These are phyloP conservation scores for Druon quercuslanigerum DNA, from an alignment of 1,140 invertebrate species.

Conservation along the genomic window DNA sequence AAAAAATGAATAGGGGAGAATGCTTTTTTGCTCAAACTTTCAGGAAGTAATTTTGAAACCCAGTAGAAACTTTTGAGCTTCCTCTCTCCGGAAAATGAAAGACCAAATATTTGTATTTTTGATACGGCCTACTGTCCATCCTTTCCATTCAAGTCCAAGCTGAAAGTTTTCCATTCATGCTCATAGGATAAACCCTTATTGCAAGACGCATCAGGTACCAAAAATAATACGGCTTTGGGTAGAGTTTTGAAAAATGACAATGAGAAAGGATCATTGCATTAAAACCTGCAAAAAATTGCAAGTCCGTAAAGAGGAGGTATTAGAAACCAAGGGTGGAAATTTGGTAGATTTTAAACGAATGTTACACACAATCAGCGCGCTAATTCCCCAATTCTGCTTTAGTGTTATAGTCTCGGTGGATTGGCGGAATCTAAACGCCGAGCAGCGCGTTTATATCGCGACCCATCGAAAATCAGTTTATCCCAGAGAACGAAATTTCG, in stretches of 20 bases:
- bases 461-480: constrained; percentile 45
- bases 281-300: constrained; percentile 4
- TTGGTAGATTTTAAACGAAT: constrained; percentile 49
- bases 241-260: background rate
- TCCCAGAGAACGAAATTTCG: constrained; percentile 31
- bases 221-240: background rate
- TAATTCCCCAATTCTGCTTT: constrained; percentile 47
- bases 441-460: constrained; percentile 17
- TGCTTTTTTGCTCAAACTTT: too few relatives aligned
- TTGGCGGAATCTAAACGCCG: constrained; percentile 2
- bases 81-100: too few relatives aligned
- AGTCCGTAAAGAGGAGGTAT: constrained; percentile 8
- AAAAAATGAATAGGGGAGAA: too few relatives aligned
- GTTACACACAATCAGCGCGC: constrained; percentile 50
- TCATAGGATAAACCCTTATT: constrained; percentile 13
- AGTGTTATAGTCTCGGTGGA: constrained; percentile 1
- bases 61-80: too few relatives aligned
- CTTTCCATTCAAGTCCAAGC: too few relatives aligned
- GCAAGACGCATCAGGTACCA: background rate
- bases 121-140: too few relatives aligned
- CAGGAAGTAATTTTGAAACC: too few relatives aligned
- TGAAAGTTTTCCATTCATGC: background rate
- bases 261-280: background rate
- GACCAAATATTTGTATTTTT: too few relatives aligned
- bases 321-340: constrained; percentile 22